Base-by-base conservation (phyloP, 2,113 vertebrate genomes). In the Apeltes quadracus region DNA sequence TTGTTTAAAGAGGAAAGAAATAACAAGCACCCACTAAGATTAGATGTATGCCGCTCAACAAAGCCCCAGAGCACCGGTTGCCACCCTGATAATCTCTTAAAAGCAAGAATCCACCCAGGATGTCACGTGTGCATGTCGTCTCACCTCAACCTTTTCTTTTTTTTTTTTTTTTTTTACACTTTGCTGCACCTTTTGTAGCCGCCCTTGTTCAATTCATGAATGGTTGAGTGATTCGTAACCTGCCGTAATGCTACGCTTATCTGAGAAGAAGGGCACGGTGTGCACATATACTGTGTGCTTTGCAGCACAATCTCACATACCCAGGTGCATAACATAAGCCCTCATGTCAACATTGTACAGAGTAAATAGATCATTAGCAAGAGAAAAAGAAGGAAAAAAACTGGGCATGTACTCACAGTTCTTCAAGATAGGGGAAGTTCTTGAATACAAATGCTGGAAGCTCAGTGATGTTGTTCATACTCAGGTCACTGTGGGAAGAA, bases 381-480 rank as follows among this genome's bases (percentile, higher is more conserved):
- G 58, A 67, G 59, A 59, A 50, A 20, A 50, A 36, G 13, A n/a
- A n/a, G n/a, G n/a, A 22, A 22, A n/a, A 12, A 58, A 36, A 15
- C 13, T 36, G 46, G 39, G 53, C 65, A 76, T 88, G 91, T 92
- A 97, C 97, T 98, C 90, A 98, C 97, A 99, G 89, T 84, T 99
- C 97, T 83, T 98, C 97, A 63, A 99, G 94, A 78, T 96, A 98
- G 36, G 96, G 95, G 50, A 98, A 94, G 77, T 95, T 97, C 93
- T 94, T 96, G 91, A 99, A 98, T 0, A 96, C 95, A 71, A 96
- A 92, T 67, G 97, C 95, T 79, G 96, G 97, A 63, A 99, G 92
- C 82, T 96, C 96, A 1, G 98, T 98, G 89, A 98, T 97, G 90
- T 98, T 99, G 91, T 99, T 99, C 97, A 99, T 98, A 90, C 98